phyloP scores from a whole-genome alignment of 2,888 invertebrate species.

The Acholoe squamosa region DNA sequence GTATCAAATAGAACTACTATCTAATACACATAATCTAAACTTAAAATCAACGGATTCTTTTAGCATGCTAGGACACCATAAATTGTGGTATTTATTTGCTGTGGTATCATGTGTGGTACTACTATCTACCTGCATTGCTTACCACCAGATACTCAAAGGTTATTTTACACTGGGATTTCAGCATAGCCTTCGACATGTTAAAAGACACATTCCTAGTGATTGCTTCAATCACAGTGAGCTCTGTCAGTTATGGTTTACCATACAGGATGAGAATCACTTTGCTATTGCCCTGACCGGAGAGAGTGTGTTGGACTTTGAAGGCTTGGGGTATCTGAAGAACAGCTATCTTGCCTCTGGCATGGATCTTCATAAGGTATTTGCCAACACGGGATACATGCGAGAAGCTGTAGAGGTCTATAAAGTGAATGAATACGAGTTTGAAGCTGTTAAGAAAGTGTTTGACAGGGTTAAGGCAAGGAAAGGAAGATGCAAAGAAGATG shows the following conservation, averaged over 20 bases:
- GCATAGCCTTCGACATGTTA: background rate
- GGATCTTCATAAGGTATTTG: background rate
- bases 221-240: slow-evolving; percentile 35
- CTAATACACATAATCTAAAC: too few species aligned
- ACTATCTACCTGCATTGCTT: background rate
- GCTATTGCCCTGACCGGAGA: background rate
- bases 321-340: slow-evolving; percentile 13
- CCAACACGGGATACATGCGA: background rate
- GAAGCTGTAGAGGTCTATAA: background rate
- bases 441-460: background rate
- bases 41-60: too few species aligned
- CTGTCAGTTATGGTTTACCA: background rate
- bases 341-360: background rate
- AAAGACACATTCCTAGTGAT: background rate
- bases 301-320: background rate
- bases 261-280: background rate
- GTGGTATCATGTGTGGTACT: background rate
- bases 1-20: too few species aligned
- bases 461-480: background rate
- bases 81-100: background rate
- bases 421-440: background rate
- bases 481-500: background rate
- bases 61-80: background rate
- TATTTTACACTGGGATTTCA: background rate
- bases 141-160: background rate